Percentiles rank a stretch among this genome's conserved stretches.
These are phyloP conservation scores for Nephila pilipes DNA, from an alignment of 1,140 invertebrate genomes.

Conservation along the genomic window DNA sequence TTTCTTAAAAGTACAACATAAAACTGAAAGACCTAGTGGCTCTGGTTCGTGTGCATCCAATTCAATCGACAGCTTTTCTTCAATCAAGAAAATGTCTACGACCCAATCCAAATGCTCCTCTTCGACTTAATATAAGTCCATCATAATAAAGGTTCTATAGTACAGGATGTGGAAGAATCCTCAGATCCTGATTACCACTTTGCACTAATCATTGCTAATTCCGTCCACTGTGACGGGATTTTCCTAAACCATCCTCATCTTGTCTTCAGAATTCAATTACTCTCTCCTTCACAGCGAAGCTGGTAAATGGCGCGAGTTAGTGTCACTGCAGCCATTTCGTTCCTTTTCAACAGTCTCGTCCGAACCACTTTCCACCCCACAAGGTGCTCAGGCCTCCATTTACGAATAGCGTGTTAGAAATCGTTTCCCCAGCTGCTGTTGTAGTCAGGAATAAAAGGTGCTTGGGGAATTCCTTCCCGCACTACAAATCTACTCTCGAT, in stretches of 20 bases:
- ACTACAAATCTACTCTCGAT: background rate
- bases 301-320: background rate
- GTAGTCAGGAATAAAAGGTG: slow-evolving; percentile 1
- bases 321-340: background rate
- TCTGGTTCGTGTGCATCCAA: too few relatives aligned
- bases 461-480: background rate
- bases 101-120: background rate
- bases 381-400: slow-evolving; percentile 26
- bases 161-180: background rate
- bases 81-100: background rate
- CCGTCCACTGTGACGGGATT: background rate
- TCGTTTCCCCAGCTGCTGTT: background rate
- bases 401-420: slow-evolving; percentile 9
- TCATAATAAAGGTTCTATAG: background rate
- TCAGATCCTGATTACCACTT: background rate
- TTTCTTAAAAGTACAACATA: too few relatives aligned
- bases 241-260: background rate
- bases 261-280: slow-evolving; percentile 26
- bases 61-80: too few relatives aligned
- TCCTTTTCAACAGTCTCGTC: background rate
- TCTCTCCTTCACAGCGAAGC: background rate
- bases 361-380: background rate
- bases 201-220: background rate
- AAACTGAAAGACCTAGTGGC: too few relatives aligned
- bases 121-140: background rate